phyloP scores from a whole-genome alignment of 2,888 invertebrate genomes.

The Acheta domesticus region DNA sequence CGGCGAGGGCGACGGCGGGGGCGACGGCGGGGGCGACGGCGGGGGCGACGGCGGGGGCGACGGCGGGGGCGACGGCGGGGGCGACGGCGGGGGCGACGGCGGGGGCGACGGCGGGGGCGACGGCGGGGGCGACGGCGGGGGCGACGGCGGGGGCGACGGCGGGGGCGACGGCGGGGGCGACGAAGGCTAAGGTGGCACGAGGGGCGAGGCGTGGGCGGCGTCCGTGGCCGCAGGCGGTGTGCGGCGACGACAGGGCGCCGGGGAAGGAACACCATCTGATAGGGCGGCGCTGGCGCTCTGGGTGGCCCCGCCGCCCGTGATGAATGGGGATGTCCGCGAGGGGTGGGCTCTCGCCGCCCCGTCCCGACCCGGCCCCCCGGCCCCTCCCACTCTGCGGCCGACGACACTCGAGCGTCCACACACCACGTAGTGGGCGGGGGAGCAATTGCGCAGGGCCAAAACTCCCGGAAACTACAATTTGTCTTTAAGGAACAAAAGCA shows the following conservation, averaged over 20 bases:
- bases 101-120: not conserved
- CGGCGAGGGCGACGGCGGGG: too few species aligned
- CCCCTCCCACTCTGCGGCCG: not conserved
- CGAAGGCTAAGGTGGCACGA: not conserved
- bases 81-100: too few species aligned
- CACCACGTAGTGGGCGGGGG: too few species aligned
- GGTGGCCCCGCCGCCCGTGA: not conserved
- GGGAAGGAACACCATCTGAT: not conserved
- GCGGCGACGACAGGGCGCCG: not conserved
- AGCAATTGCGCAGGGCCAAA: too few species aligned
- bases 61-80: too few species aligned
- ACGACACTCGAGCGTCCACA: too few species aligned
- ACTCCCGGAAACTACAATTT: too few species aligned
- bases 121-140: not conserved
- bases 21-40: too few species aligned
- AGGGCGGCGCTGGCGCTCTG: not conserved
- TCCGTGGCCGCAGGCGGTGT: not conserved
- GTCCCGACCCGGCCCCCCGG: not conserved
- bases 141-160: not conserved
- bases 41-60: too few species aligned
- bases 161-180: not conserved
- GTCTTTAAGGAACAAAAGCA: too few species aligned
- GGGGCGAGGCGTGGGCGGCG: not conserved
- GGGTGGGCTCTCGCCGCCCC: not conserved
- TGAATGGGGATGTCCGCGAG: constrained; percentile 7